phyloP scores from a whole-genome alignment of 2,888 invertebrate species.

The Platycheirus albimanus region DNA sequence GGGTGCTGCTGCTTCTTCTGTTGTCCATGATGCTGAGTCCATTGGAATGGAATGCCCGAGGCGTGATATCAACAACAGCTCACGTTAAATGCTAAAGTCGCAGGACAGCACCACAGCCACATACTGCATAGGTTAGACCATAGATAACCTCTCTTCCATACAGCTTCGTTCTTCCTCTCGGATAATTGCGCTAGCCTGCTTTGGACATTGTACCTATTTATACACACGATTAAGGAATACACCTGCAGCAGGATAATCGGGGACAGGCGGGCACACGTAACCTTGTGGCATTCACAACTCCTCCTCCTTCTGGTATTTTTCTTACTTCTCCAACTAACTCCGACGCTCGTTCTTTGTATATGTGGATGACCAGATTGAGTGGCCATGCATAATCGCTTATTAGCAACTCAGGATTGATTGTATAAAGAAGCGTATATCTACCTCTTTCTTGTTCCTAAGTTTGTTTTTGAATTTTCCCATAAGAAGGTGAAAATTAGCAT shows the following conservation, averaged over 20 bases:
- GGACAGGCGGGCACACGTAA: conserved; percentile 46
- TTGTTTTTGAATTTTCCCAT: conserved; percentile 50
- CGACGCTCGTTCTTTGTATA: not conserved
- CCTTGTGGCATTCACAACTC: conserved; percentile 65
- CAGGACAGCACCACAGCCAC: conserved; percentile 22
- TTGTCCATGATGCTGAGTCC: conserved; percentile 49
- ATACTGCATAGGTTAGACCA: too few species aligned
- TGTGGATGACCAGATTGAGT: conserved; percentile 55
- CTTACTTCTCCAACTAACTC: conserved; percentile 17
- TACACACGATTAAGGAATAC: conserved; percentile 34
- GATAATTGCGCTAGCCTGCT: too few species aligned
- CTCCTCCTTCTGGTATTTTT: conserved; percentile 50
- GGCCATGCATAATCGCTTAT: conserved; percentile 71
- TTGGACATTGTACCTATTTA: conserved; percentile 28
- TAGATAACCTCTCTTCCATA: conserved; percentile 22
- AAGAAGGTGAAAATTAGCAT: conserved; percentile 67
- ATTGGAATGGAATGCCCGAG: conserved; percentile 59
- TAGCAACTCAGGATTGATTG: conserved; percentile 59
- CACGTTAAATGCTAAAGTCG: conserved; percentile 62
- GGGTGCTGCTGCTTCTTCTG: conserved; percentile 3
- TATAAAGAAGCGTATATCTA: conserved; percentile 2
- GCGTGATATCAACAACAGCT: conserved; percentile 70
- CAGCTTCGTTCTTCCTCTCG: not conserved
- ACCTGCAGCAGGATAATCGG: conserved; percentile 50
- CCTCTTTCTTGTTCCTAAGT: conserved; percentile 2